phyloP scores from a whole-genome alignment of 2,888 invertebrate genomes.

The Limenitis camilla region DNA sequence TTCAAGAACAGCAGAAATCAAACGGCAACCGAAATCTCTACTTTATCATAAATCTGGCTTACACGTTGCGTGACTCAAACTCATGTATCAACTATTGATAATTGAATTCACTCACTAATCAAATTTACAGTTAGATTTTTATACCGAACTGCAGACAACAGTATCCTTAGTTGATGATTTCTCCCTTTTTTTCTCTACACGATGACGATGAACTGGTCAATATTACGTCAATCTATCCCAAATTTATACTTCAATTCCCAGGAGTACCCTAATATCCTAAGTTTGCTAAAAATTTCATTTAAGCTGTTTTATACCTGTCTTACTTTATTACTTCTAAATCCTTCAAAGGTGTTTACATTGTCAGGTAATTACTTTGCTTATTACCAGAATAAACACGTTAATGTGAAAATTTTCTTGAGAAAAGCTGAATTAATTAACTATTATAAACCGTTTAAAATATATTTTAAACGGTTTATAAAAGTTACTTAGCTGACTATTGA shows the following conservation, averaged over 20 bases:
- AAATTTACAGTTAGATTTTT: too few species aligned
- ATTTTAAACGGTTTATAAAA: neutral
- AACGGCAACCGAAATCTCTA: too few species aligned
- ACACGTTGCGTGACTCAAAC: too few species aligned
- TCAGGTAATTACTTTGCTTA: constrained; percentile 3
- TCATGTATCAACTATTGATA: too few species aligned
- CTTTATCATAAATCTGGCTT: too few species aligned
- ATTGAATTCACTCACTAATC: too few species aligned
- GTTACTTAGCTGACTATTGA: too few species aligned
- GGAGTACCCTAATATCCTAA: constrained; percentile 22
- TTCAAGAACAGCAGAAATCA: too few species aligned
- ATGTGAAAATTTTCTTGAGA: neutral
- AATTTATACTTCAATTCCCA: constrained; percentile 17
- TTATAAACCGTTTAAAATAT: neutral
- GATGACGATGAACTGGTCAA: too few species aligned
- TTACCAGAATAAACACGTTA: constrained; percentile 3
- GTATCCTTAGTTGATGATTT: too few species aligned
- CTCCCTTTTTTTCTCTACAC: too few species aligned
- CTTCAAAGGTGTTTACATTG: constrained; percentile 5
- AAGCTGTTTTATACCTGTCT: neutral
- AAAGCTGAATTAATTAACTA: neutral
- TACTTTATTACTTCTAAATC: constrained; percentile 7
- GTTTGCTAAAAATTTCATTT: neutral
- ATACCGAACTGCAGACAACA: too few species aligned
- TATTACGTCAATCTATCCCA: neutral